These are phyloP conservation scores for Hypothenemus hampei DNA, from an alignment of 1,140 invertebrate genomes.

Conservation along the genomic window DNA sequence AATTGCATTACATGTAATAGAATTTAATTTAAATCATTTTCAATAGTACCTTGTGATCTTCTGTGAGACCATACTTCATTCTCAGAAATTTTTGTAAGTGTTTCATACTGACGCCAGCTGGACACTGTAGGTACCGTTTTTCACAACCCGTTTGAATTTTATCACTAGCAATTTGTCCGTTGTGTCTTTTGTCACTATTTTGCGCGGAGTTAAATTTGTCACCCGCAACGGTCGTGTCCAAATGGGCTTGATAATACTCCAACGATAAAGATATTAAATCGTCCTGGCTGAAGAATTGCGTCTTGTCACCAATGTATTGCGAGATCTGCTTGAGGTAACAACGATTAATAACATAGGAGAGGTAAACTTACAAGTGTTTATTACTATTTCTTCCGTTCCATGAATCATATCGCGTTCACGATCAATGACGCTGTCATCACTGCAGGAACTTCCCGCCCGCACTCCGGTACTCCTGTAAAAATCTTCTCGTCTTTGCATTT, in stretches of 20 bases:
- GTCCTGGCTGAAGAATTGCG: conserved; percentile 59
- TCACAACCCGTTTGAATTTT: conserved; percentile 26
- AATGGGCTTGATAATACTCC: conserved; percentile 52
- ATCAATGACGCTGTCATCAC: conserved; percentile 42
- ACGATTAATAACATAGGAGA: neutral
- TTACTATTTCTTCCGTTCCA: conserved; percentile 34
- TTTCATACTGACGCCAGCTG: conserved; percentile 62
- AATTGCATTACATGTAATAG: too few species aligned
- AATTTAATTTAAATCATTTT: neutral
- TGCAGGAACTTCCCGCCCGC: conserved; percentile 40
- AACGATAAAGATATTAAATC: conserved; percentile 87
- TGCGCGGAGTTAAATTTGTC: neutral
- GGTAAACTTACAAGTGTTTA: neutral
- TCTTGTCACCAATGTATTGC: conserved; percentile 28
- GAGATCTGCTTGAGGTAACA: conserved; percentile 24
- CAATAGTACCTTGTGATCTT: conserved; percentile 48
- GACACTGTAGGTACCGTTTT: conserved; percentile 61
- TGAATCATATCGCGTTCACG: conserved; percentile 35
- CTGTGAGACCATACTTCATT: conserved; percentile 59
- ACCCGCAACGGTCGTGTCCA: conserved; percentile 31
- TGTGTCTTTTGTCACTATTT: conserved; percentile 10
- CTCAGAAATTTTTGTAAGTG: conserved; percentile 70
- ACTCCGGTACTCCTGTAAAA: conserved; percentile 51
- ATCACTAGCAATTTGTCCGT: conserved; percentile 24
- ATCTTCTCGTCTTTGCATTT: conserved; percentile 74